These are phyloP conservation scores for Leucophenga maculata DNA, from an alignment of 2,888 invertebrate species.

Conservation along the genomic window DNA sequence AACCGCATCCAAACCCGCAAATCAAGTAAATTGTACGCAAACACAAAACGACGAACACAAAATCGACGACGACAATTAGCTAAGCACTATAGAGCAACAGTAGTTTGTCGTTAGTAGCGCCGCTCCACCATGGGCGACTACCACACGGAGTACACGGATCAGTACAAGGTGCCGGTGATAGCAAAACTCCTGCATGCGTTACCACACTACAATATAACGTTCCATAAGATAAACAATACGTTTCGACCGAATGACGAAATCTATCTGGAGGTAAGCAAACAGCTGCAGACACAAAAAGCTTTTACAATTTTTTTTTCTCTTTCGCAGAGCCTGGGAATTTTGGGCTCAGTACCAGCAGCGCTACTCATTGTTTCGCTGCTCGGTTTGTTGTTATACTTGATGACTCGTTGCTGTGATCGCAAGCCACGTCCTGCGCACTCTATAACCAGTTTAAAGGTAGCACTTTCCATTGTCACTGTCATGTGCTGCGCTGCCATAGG, in stretches of 20 bases:
- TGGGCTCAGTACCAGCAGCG: slow-evolving; percentile 94
- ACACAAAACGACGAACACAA: slow-evolving; percentile 28
- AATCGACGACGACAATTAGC: slow-evolving; percentile 29
- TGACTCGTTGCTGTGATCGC: slow-evolving; percentile 95
- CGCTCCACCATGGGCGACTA: slow-evolving; percentile 66
- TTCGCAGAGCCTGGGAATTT: slow-evolving; percentile 89
- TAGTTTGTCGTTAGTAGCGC: neutral
- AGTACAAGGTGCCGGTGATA: slow-evolving; percentile 87
- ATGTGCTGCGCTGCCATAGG: slow-evolving; percentile 93
- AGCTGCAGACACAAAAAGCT: neutral
- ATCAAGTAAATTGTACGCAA: slow-evolving; percentile 16
- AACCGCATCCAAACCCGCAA: neutral
- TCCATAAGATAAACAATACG: slow-evolving; percentile 91
- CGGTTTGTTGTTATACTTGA: slow-evolving; percentile 90
- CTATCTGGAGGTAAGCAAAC: slow-evolving; percentile 85
- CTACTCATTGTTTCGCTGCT: slow-evolving; percentile 92
- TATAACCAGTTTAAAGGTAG: slow-evolving; percentile 88
- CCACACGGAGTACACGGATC: slow-evolving; percentile 76
- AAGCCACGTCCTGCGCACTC: slow-evolving; percentile 91
- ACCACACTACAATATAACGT: slow-evolving; percentile 93
- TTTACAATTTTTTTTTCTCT: slow-evolving; percentile 23
- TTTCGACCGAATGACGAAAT: slow-evolving; percentile 91
- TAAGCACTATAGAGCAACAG: slow-evolving; percentile 13
- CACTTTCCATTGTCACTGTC: slow-evolving; percentile 85
- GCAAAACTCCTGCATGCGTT: slow-evolving; percentile 89